Base-by-base conservation (phyloP, 2,888 invertebrate species). In the Nemapogon koenigi region DNA sequence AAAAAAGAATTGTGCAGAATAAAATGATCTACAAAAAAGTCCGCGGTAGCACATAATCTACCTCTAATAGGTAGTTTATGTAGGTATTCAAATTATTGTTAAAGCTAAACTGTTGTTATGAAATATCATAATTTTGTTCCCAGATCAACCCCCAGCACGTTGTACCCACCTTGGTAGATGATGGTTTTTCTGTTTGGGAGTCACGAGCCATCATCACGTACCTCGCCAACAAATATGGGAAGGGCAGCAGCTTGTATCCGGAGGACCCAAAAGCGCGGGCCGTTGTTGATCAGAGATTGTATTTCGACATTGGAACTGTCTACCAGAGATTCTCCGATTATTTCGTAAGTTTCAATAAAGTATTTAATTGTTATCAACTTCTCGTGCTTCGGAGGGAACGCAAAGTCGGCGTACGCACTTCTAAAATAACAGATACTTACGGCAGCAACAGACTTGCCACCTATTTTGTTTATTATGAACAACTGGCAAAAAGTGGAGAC, bases 111-210 rank as follows among this genome's bases (percentile, higher is more conserved):
- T 30, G n/a, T 25, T 10, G n/a, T 10, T 10, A 25, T 2, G 2
- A n/a, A 29, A 29, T 14, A 29, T 29, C 8, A n/a, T n/a, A n/a
- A 39, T 33, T 11, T 27, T 31, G 35, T 36, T 59, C 62, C 13
- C 64, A 90, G 90, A 64, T 91, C 29, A 92, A 91, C 62, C 91
- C 91, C 1, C 91, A 92, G 67, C 93, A 93, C 62, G 86, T 87
- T 25, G 83, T 94, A 43, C 94, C 94, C 6, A 91, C 91, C 0
- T 63, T 94, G 39, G 86, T 89, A 44, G 94, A 94, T 68, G 86
- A 90, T 52, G 93, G 90, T 1, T 87, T 92, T 55, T 67, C 83
- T 6, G 63, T 95, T 42, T 90, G 88, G 84, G 94, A 95, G 72
- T 93, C 93, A 35, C 88, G 92, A 30, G 89, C 91, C 45, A 93